These are phyloP conservation scores for Cephalopterus ornatus DNA, from an alignment of 2,113 vertebrate species.

Conservation along the genomic window DNA sequence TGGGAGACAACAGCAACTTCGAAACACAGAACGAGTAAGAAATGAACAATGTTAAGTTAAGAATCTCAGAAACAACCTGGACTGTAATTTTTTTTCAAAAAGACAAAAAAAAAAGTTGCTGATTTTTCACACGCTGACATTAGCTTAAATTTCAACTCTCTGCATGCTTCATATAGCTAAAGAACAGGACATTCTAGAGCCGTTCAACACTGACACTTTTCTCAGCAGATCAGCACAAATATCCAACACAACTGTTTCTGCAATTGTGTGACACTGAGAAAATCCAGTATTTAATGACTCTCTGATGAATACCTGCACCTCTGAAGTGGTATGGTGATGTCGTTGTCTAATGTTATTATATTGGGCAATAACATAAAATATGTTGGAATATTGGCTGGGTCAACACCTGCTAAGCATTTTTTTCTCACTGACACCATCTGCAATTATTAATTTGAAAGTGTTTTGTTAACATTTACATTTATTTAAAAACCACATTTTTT, in stretches of 20 bases:
- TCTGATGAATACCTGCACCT: slow-evolving; percentile 38
- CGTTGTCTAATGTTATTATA: slow-evolving; percentile 33
- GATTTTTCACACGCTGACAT: not conserved
- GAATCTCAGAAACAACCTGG: not conserved
- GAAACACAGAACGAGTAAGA: not conserved
- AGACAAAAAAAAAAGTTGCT: not conserved
- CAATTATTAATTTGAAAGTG: slow-evolving; percentile 36
- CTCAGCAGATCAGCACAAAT: slow-evolving; percentile 2
- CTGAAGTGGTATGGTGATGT: slow-evolving; percentile 41
- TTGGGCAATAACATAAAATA: slow-evolving; percentile 47
- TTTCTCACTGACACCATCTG: not conserved
- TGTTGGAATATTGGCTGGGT: not conserved
- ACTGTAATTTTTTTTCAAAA: not conserved
- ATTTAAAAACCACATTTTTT: not conserved
- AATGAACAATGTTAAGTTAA: not conserved
- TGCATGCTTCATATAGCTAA: not conserved
- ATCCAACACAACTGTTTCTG: slow-evolving; percentile 27
- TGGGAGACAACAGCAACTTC: not conserved
- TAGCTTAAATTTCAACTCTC: not conserved
- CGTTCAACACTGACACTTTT: not conserved
- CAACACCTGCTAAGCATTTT: slow-evolving; percentile 48
- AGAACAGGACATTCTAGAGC: not conserved
- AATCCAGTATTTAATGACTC: slow-evolving; percentile 5
- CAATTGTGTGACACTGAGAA: slow-evolving; percentile 14
- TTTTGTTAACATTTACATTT: slow-evolving; percentile 33